Conservation (phyloP, 2,113 vertebrate species). For the Boulengeromyrus knoepffleri region DNA sequence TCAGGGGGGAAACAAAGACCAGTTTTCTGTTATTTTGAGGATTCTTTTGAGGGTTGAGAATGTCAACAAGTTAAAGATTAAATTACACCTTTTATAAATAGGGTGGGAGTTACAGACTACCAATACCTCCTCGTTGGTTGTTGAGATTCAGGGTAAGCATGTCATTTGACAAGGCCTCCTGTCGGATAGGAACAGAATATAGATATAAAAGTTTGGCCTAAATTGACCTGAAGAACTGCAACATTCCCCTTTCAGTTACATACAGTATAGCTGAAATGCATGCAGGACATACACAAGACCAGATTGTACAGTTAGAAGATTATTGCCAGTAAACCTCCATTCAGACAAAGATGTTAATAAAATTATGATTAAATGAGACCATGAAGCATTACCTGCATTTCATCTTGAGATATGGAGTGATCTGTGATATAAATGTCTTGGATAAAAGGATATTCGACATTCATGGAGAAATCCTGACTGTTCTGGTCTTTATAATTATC, state of each 20-base stretch:
- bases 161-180: slow-evolving; percentile 35
- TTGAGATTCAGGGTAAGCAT: slow-evolving; percentile 42
- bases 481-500: slow-evolving; percentile 28
- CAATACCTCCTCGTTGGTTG: slow-evolving; percentile 41
- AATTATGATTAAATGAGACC: neutral
- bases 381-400: slow-evolving; percentile 26
- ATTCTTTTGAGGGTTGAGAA: neutral
- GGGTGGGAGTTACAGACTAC: neutral
- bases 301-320: neutral
- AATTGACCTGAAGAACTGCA: neutral
- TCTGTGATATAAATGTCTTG: slow-evolving; percentile 37
- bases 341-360: neutral
- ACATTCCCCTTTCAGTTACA: neutral
- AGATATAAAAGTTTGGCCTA: neutral
- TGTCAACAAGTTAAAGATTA: neutral
- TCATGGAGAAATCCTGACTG: slow-evolving; percentile 18
- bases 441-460: slow-evolving; percentile 31
- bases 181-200: slow-evolving; percentile 22
- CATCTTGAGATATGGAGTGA: neutral
- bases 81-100: neutral
- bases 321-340: neutral
- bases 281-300: neutral
- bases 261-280: neutral
- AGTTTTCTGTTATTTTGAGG: neutral
- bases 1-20: neutral